Evolutionary conservation across 2,797 vertebrate genomes (phyloP), one percentile per base, ranked within the genome.

Genomic region (Pangasius macronema): DNA sequence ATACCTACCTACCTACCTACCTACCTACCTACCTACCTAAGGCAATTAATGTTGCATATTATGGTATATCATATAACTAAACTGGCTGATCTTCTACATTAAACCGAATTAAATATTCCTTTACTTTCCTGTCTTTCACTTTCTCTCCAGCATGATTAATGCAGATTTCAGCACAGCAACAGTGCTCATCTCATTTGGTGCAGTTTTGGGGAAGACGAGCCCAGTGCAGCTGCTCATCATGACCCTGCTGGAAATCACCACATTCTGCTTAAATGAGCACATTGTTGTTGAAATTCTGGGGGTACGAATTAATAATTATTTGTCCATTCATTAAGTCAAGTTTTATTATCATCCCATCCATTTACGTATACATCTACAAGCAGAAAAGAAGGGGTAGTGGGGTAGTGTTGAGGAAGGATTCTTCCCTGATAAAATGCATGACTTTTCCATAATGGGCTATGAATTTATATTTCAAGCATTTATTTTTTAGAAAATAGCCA

Each of bases 131-230:
- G 14, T 67, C 16, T 49, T 82, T 27, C 0, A 0, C 9, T 46
- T 90, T 61, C 30, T 76, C 13, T 59, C 49, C 90, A 99, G 99
- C 63, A 97, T 99, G 91, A 98, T 99, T 92, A 98, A 97, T 6
- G 98, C 98, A 87, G 99, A 99, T 95, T 99, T 99, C 93, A 99
- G 98, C 89, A 98, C 98, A 67, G 98, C 97, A 24, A 95, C 97
- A 0, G 98, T 98, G 87, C 93, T 99, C 91, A 99, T 99, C 93
- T 99, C 98, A 7, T 99, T 99, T n/a, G 99, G 99, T 68, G 99
- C 98, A 0, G 94, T 99, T 79, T 92, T 99, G 92, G 98, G 99
- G 20, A 99, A 97, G 94, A 99, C 97, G 88, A 99, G 97, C 86
- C 98, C 98, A 2, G 83, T 97, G 65, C 99, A 99, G 94, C 96